Evolutionary conservation across 2,797 vertebrate species (phyloP).

Genomic region (Chromis chromis): DNA sequence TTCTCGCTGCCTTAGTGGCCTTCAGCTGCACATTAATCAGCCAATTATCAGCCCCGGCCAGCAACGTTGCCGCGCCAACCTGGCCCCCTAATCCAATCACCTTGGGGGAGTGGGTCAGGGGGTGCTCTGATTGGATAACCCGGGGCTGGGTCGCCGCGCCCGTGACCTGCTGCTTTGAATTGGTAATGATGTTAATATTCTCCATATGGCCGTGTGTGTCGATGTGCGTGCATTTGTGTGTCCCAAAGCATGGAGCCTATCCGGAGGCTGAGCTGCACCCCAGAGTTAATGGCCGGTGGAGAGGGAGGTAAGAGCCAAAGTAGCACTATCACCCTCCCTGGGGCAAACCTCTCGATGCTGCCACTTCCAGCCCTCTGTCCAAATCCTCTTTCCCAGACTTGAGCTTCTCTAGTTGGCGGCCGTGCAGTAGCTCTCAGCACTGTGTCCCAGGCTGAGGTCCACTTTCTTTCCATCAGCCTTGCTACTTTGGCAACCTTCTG

Average conservation of each 20-base stretch:
- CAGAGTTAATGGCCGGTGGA: conserved; percentile 64
- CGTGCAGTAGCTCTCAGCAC: conserved; percentile 40
- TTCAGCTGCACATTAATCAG: conserved; percentile 72
- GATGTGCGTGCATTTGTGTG: conserved; percentile 24
- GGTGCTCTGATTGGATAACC: conserved; percentile 79
- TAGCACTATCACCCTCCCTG: conserved; percentile 63
- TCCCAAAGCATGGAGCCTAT: conserved; percentile 46
- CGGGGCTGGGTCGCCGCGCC: conserved; percentile 67
- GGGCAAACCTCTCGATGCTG: conserved; percentile 57
- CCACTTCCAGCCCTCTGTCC: conserved; percentile 55
- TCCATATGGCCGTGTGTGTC: conserved; percentile 74
- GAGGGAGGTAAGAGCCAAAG: conserved; percentile 64
- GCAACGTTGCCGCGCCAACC: conserved; percentile 50
- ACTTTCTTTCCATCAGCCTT: conserved; percentile 39
- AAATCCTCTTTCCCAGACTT: conserved; percentile 56
- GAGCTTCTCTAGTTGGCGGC: conserved; percentile 47
- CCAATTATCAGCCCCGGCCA: conserved; percentile 70
- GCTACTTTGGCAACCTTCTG: conserved; percentile 30
- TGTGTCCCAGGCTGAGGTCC: conserved; percentile 32
- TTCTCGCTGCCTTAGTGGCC: conserved; percentile 43
- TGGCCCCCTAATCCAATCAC: conserved; percentile 78
- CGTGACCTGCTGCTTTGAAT: conserved; percentile 79
- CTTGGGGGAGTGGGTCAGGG: conserved; percentile 62
- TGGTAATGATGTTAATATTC: conserved; percentile 80
- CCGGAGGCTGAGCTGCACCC: conserved; percentile 53